phyloP scores from a whole-genome alignment of 2,797 vertebrate species.

The Pachyuromys duprasi region DNA sequence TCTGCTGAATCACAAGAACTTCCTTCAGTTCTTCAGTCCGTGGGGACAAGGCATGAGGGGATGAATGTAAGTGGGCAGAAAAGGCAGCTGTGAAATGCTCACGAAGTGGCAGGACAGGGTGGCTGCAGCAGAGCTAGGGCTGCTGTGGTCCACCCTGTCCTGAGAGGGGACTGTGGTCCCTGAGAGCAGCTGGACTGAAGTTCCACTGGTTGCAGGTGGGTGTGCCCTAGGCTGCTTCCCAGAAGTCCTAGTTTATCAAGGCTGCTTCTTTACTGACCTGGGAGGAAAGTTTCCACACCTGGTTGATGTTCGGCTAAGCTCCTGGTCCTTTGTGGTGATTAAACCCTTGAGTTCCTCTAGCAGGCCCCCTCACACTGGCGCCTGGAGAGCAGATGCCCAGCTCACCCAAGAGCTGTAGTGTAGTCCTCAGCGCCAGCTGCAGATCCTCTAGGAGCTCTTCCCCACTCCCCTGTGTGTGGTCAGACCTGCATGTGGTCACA shows the following conservation, averaged over 20 bases:
- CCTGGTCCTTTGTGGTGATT: neutral
- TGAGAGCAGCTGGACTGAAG: conserved; percentile 56
- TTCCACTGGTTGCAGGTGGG: conserved; percentile 82
- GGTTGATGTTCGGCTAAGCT: conserved; percentile 84
- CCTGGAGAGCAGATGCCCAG: no score
- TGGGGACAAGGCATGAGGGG: neutral
- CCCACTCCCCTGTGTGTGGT: conserved; percentile 88
- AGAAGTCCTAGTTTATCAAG: conserved; percentile 81
- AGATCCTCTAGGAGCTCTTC: conserved; percentile 84
- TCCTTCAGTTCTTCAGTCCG: neutral
- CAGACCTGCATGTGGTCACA: conserved; percentile 88
- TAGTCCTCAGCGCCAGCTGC: neutral
- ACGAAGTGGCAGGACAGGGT: neutral
- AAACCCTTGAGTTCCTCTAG: neutral
- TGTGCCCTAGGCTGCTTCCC: conserved; percentile 79
- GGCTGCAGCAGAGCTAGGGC: neutral
- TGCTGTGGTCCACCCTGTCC: accelerated
- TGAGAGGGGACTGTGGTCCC: neutral
- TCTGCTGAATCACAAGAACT: neutral
- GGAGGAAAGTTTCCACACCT: conserved; percentile 89
- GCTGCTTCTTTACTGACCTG: conserved; percentile 88
- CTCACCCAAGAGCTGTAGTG: neutral
- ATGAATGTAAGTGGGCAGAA: no score
- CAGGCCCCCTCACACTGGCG: no score
- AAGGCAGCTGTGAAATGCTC: neutral